Base-by-base conservation (phyloP, 1,140 invertebrate genomes). In the Pteromalus puparum region DNA sequence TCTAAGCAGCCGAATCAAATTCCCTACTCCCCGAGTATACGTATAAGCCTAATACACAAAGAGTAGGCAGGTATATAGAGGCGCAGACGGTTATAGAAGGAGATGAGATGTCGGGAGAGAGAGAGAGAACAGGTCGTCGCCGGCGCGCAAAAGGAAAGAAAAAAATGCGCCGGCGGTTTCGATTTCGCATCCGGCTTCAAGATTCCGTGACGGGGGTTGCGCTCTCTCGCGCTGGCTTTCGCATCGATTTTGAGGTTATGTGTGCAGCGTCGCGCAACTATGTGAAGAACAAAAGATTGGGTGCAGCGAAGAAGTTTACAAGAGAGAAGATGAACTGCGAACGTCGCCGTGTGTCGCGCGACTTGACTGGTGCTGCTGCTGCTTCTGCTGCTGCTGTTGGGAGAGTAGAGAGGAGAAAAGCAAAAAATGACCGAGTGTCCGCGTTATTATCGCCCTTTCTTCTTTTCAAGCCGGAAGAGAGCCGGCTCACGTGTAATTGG, bases 181-280 rank as follows among this genome's bases (percentile, higher is more conserved):
- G 74, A 75, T 46, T 75, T 75, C 74, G 74, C 74, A 75, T 75
- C 74, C 74, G 74, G 34, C 74, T 75, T 18, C n/a, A 38, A 26
- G 74, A 75, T 75, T 26, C 74, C 5, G 67, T n/a, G 42, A 75
- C 26, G 42, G 72, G 30, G 72, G 34, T 42, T 30, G 72, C 7
- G 30, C 30, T 9, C 7, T 18, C 30, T 9, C 15, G 70, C 70
- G 24, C 21, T 42, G 28, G 0, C 30, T 34, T 5, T 42, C 34
- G 73, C 6, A 38, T 73, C 34, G n/a, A 75, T 75, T 75, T 75
- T 75, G 30, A 73, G 70, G 34, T 73, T 73, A 73, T 38, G 30
- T 73, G 70, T 34, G 13, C n/a, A n/a, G n/a, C 2, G 68, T 70
- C 68, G 61, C 61, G 65, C 48, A 18, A 68, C 21, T 2, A 70